Percentiles rank a stretch among this genome's conserved stretches.
Conservation (phyloP, 1,140 invertebrate species). For the Semibalanus balanoides region DNA sequence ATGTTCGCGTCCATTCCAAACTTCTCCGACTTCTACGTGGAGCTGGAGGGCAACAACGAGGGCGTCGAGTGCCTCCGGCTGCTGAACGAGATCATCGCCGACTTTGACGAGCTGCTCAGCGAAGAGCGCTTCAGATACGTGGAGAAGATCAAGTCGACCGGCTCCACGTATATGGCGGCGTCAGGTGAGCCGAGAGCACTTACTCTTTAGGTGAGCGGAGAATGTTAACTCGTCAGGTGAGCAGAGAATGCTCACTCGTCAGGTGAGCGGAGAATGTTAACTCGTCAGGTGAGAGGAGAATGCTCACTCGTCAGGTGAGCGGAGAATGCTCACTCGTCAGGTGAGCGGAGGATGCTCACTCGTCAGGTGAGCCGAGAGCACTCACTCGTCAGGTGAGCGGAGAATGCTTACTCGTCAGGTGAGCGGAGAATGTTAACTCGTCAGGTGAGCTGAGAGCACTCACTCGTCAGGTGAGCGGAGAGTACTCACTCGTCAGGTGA, state of each 20-base stretch:
- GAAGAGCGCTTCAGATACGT: conserved; percentile 77
- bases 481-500: too few relatives aligned
- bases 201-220: too few relatives aligned
- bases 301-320: too few relatives aligned
- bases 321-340: conserved; percentile 4
- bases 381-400: too few relatives aligned
- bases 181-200: conserved; percentile 45
- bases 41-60: conserved; percentile 85
- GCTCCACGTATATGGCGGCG: conserved; percentile 92
- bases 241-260: not conserved
- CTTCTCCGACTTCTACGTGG: conserved; percentile 93
- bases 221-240: too few relatives aligned
- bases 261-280: conserved; percentile 6
- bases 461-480: too few relatives aligned
- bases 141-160: conserved; percentile 95
- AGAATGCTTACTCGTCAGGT: too few relatives aligned
- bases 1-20: conserved; percentile 94
- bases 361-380: too few relatives aligned
- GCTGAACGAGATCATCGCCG: conserved; percentile 92
- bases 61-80: conserved; percentile 86
- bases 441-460: too few relatives aligned
- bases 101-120: conserved; percentile 81
- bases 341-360: not conserved
- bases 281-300: too few relatives aligned
- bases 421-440: too few relatives aligned